phyloP scores from a whole-genome alignment of 2,113 vertebrate species.

The Tachycineta bicolor region DNA sequence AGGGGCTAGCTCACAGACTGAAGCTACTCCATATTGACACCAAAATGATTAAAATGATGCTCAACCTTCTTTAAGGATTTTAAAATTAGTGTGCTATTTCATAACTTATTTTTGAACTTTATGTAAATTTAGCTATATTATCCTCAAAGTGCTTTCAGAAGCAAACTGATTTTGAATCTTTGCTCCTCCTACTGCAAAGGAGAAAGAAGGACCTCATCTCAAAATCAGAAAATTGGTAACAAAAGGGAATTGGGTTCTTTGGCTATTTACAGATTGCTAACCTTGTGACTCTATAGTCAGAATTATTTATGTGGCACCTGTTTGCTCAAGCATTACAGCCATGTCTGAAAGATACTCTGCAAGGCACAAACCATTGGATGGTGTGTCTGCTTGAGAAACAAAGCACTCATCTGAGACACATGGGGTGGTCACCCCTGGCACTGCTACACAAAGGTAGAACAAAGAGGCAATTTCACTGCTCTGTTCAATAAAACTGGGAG shows the following conservation, averaged over 20 bases:
- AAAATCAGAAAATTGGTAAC: not conserved
- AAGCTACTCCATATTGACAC: not conserved
- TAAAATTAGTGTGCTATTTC: not conserved
- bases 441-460: not conserved
- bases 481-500: not conserved
- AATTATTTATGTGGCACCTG: constrained; percentile 37
- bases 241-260: not conserved
- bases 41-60: not conserved
- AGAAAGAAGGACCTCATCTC: constrained; percentile 7
- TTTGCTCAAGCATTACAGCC: constrained; percentile 8
- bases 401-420: not conserved
- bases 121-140: not conserved
- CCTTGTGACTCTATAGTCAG: constrained; percentile 27
- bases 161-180: not conserved
- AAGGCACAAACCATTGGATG: not conserved
- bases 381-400: not conserved
- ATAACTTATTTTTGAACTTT: not conserved
- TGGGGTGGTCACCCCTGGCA: not conserved
- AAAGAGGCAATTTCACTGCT: not conserved
- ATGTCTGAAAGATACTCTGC: constrained; percentile 7
- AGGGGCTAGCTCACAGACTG: not conserved
- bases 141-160: not conserved
- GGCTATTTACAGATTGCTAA: constrained; percentile 20
- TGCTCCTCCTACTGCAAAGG: not conserved
- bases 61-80: not conserved